Base-by-base conservation (phyloP, 2,888 invertebrate genomes). In the Bimastos eiseni region DNA sequence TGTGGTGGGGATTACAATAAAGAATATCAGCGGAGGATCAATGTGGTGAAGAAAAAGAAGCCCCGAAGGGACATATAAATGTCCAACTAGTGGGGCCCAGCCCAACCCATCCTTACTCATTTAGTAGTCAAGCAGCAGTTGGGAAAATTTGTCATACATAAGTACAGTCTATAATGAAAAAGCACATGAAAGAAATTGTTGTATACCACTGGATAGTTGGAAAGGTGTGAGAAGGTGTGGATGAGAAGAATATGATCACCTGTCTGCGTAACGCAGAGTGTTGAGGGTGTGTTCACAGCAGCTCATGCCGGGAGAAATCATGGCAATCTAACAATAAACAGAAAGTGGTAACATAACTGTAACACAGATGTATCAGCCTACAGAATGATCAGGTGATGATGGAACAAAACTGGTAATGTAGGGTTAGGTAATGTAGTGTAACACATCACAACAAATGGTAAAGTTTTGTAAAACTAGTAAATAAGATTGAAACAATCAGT, bases 261-360 rank as follows among this genome's bases (percentile, higher is more conserved):
- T 96, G 96, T 99, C 98, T 11, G 99, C 99, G 95, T 99, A 99
- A 92, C 99, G 96, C 91, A 99, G 96, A 88, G 99, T 99, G 96
- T 99, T 99, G 92, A 99, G 96, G 91, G 99, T 98, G 96, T 99
- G 99, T 95, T 99, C 99, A 95, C 98, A 99, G 90, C 98, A 98
- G 94, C 97, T 97, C 96, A 98, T 96, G 90, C 99, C 98, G 41
- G 99, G 99, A 92, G 98, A 98, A 93, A 99, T 98, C 98, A 99
- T 99, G 91, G 99, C 99, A 95, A 99, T 99, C 96, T 96, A 93
- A 44, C 24, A 83, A 70, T 30, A 38, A 84, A 33, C 5, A 70
- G 70, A 70, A 30, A 70, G 6, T 11, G 70, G 70, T n/a, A 70
- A 70, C 30, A n/a, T n/a, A 70, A 70, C 30, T 70, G 30, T n/a